A percentile compares a stretch with the other conserved stretches of the same genome.
Evolutionary conservation across 1,140 invertebrate genomes (phyloP).

Genomic region (Calycopis cecrops): DNA sequence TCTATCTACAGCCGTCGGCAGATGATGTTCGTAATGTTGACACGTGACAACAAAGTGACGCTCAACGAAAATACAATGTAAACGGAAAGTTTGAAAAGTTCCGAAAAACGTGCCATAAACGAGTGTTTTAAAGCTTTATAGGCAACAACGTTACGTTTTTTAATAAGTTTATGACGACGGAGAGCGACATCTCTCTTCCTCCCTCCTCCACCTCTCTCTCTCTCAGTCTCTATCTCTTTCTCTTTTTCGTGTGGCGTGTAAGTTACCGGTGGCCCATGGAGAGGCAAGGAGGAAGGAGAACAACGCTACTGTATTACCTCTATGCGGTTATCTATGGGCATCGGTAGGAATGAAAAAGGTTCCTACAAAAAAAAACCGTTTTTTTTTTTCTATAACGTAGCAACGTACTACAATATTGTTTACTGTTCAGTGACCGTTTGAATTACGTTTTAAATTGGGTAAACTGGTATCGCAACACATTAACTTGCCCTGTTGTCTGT

Average conservation of each 20-base stretch:
- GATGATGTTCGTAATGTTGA: neutral
- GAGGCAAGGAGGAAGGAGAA: no score
- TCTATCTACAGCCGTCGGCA: no score
- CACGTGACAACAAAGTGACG: slow-evolving; percentile 3
- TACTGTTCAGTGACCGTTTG: slow-evolving; percentile 3
- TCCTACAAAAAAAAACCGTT: no score
- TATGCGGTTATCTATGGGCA: no score
- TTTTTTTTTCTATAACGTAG: neutral
- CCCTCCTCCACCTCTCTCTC: no score
- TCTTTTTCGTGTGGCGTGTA: no score
- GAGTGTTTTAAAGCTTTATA: neutral
- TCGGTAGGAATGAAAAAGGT: no score
- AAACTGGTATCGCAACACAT: slow-evolving; percentile 44
- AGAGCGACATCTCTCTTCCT: no score
- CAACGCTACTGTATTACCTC: no score
- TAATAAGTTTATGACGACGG: no score
- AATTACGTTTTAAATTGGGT: slow-evolving; percentile 30
- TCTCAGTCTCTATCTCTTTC: no score
- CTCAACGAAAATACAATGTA: slow-evolving; percentile 2
- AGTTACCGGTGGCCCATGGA: no score
- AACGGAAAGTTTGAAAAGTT: slow-evolving; percentile 3
- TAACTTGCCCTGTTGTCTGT: slow-evolving; percentile 41
- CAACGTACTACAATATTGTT: neutral
- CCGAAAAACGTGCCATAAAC: slow-evolving; percentile 2
- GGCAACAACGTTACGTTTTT: neutral